Evolutionary conservation across 2,113 vertebrate genomes (phyloP), one percentile per base, ranked within the genome.

Genomic region (Dolichotis patagonum): DNA sequence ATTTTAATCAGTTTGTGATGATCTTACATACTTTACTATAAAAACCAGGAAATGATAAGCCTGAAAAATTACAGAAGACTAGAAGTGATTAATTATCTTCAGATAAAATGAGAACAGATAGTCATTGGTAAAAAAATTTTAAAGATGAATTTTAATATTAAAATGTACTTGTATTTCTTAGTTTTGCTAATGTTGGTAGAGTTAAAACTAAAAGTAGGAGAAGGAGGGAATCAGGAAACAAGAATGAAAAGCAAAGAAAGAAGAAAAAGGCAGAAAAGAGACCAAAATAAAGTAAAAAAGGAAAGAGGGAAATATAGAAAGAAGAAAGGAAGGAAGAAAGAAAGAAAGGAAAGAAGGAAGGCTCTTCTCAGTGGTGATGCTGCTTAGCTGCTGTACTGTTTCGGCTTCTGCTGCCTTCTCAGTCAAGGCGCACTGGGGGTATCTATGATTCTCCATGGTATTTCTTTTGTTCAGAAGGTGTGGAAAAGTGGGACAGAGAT

Each of bases 41-140:
- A 67, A 8, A 67, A 86, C 11, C 35, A 11, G 8, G 32, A 43
- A 95, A 96, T 85, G 52, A 28, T n/a, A 7, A 38, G 3, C 80
- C 56, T 93, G n/a, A 26, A 95, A 97, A 52, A 67, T 87, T 88
- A 73, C 8, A 60, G 28, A 60, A 90, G 4, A 81, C 69, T 62
- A 62, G 41, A 54, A 3, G 91, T 93, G 5, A 67, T 28, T 77
- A 35, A 35, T 16, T 87, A 49, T 1, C 10, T 63, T 78, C 60
- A 83, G 35, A 52, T 90, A 12, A 63, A 97, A 87, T 52, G 28
- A 90, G 46, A 85, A 2, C 13, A 91, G 1, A 56, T 7, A 58
- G 7, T 60, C 41, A 62, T 2, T 35, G 14, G 19, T 81, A 65
- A 87, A 43, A 35, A 35, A 46, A 86, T 96, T 58, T 58, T 88